Conservation (phyloP, 2,113 vertebrate species). For the Sylvilagus bachmani region DNA sequence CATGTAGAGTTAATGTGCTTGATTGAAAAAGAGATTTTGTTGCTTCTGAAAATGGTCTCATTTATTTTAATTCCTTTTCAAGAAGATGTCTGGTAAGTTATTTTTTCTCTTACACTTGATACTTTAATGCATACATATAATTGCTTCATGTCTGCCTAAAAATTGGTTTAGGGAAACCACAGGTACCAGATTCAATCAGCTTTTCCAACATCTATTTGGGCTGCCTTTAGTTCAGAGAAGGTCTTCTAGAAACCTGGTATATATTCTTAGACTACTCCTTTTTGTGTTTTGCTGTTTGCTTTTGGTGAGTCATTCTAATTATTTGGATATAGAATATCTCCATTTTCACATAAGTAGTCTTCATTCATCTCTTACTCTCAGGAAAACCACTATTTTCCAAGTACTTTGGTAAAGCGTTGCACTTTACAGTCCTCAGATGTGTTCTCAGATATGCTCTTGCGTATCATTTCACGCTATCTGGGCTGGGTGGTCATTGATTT, state of each 20-base stretch:
- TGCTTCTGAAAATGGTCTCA: slow-evolving; percentile 38
- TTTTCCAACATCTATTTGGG: slow-evolving; percentile 6
- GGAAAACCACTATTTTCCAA: slow-evolving; percentile 26
- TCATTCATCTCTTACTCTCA: background rate
- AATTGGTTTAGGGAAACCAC: slow-evolving; percentile 43
- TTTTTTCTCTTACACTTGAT: slow-evolving; percentile 51
- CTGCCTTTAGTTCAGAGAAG: slow-evolving; percentile 25
- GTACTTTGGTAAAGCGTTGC: background rate
- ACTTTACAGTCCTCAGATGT: background rate
- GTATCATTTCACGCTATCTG: background rate
- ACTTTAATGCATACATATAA: slow-evolving; percentile 46
- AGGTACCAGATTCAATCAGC: slow-evolving; percentile 28
- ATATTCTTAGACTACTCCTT: background rate
- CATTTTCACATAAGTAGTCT: background rate
- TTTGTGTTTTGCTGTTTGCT: background rate
- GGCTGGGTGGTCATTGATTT: slow-evolving; percentile 64
- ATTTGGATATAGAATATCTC: background rate
- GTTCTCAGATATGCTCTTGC: background rate
- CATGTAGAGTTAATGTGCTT: background rate
- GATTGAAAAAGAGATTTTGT: background rate
- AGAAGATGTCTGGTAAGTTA: slow-evolving; percentile 27
- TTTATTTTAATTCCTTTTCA: slow-evolving; percentile 55
- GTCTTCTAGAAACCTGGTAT: background rate
- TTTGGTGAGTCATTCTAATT: slow-evolving; percentile 37
- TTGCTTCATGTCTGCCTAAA: slow-evolving; percentile 39